Evolutionary conservation across 2,888 invertebrate species (phyloP), one percentile per base, ranked within the genome.

Genomic region (Monoplex corrugatus): DNA sequence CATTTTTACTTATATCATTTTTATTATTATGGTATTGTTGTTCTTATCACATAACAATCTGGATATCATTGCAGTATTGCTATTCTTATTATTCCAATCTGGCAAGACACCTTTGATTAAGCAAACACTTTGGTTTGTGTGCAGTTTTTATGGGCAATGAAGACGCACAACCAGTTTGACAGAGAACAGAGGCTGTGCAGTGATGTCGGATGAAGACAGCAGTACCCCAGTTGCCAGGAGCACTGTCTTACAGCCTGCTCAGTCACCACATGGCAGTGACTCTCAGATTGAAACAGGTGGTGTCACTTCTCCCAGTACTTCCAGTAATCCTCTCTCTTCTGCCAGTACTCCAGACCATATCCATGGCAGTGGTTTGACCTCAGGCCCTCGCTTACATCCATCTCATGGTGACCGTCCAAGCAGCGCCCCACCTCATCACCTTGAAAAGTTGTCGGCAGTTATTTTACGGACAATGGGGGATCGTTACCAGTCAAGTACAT

Each of bases 401-500:
- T 28, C 32, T 32, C 87, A 87, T 23, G 50, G 63, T 2, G 87
- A 89, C 35, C 88, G 90, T 16, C 90, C 90, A 10, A 83, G 72
- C 44, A 89, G 91, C 89, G 89, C 91, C 8, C 90, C 85, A 87
- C 85, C 40, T n/a, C 50, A 87, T 40, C 63, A 86, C 38, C 40
- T 87, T 68, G 87, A 90, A 83, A 57, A 80, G 40, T n/a, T 93
- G 13, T 93, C 93, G 84, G 93, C 93, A 23, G 90, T 90, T 35
- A 92, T 94, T 86, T 88, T 93, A 38, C 90, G 93, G 83, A 87
- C 90, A 0, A 92, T 94, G 90, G 93, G 94, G 5, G 93, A 94
- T 89, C 91, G 92, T 86, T 91, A 92, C 44, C 89, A 88, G 45
- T 92, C 92, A n/a, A 91, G 90, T 80, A 90, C 91, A 1, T 92